phyloP scores from a whole-genome alignment of 2,113 vertebrate species.

The Barnardius zonarius region DNA sequence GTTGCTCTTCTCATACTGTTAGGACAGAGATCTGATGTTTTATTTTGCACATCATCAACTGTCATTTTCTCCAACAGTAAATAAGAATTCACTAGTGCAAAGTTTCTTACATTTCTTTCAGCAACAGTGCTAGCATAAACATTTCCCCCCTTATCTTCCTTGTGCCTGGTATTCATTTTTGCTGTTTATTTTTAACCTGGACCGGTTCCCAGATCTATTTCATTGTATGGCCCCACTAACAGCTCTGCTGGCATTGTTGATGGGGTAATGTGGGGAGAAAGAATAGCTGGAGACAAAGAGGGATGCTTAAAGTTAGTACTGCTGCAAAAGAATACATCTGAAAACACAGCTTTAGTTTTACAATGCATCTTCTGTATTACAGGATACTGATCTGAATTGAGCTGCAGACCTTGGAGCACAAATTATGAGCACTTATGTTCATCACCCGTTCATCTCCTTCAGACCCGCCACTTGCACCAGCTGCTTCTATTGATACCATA shows the following conservation, averaged over 20 bases:
- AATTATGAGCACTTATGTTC: neutral
- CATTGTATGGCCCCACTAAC: conserved; percentile 21
- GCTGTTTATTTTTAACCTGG: conserved; percentile 60
- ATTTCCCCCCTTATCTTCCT: neutral
- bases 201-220: conserved; percentile 22
- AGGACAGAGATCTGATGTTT: neutral
- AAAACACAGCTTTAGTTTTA: conserved; percentile 34
- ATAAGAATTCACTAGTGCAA: neutral
- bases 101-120: conserved; percentile 14
- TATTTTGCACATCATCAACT: neutral
- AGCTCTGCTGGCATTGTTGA: conserved; percentile 3
- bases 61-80: neutral
- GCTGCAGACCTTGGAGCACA: neutral
- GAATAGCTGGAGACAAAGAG: conserved; percentile 14
- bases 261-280: conserved; percentile 16
- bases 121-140: neutral
- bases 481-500: conserved; percentile 21
- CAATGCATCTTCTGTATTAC: neutral
- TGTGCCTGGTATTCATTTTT: conserved; percentile 47
- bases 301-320: conserved; percentile 2
- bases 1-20: neutral
- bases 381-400: neutral
- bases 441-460: neutral
- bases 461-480: conserved; percentile 6
- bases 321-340: neutral